Conservation (phyloP, 1,140 invertebrate genomes). For the Proales similis region DNA sequence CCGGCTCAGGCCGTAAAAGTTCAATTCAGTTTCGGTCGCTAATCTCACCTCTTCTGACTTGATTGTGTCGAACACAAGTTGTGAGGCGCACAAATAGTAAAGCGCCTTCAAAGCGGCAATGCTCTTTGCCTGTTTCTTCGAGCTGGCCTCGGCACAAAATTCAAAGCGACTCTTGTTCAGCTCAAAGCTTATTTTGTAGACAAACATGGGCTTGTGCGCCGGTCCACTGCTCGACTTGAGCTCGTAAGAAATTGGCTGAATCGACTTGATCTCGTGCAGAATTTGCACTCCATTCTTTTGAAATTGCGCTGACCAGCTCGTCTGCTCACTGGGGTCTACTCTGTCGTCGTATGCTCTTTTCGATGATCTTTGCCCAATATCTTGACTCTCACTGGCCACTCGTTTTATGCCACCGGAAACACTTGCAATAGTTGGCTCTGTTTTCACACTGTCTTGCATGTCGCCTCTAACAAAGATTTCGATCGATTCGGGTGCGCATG, state of each 20-base stretch:
- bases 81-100: not conserved
- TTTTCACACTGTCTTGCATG: too few relatives aligned
- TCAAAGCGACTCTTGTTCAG: not conserved
- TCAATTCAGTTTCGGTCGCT: not conserved
- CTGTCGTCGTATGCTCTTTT: too few relatives aligned
- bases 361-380: too few relatives aligned
- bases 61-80: not conserved
- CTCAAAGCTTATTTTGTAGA: slow-evolving; percentile 1
- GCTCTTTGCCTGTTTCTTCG: slow-evolving; percentile 17
- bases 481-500: too few relatives aligned
- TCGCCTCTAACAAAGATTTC: too few relatives aligned
- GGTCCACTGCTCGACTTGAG: not conserved
- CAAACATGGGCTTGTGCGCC: slow-evolving; percentile 24
- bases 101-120: slow-evolving; percentile 12
- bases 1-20: not conserved
- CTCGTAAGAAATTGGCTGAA: slow-evolving; percentile 30
- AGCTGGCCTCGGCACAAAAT: not conserved
- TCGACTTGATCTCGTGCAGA: slow-evolving; percentile 3
- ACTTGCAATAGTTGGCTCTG: too few relatives aligned
- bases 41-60: not conserved
- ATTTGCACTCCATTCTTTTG: slow-evolving; percentile 22
- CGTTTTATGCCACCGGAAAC: too few relatives aligned
- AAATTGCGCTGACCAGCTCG: too few relatives aligned
- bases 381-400: too few relatives aligned
- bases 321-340: too few relatives aligned